These are phyloP conservation scores for Sitta europaea DNA, from an alignment of 2,113 vertebrate species.

Conservation along the genomic window DNA sequence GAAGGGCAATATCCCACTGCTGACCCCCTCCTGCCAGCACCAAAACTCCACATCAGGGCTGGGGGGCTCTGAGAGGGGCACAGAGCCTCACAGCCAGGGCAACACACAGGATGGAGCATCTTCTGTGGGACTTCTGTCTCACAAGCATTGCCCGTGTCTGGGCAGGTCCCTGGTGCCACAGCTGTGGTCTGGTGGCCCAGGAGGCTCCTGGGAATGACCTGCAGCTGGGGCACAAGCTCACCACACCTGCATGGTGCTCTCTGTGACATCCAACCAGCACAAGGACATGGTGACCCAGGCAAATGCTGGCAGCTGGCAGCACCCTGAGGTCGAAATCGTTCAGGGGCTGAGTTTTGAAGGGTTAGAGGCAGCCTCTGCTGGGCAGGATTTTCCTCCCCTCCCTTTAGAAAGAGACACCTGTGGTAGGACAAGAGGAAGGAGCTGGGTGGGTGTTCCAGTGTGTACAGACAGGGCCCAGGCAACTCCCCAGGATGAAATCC, in stretches of 20 bases:
- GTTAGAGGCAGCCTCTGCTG: background rate
- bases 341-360: accelerated
- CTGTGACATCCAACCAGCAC: background rate
- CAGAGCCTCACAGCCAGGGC: background rate
- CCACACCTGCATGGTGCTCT: background rate
- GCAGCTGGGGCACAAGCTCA: background rate
- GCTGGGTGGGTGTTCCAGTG: background rate
- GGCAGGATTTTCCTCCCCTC: background rate
- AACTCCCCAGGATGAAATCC: background rate
- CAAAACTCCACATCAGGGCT: background rate
- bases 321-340: background rate
- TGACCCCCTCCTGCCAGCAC: background rate
- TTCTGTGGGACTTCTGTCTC: background rate
- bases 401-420: background rate
- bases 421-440: background rate
- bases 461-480: background rate
- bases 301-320: background rate
- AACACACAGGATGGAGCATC: background rate
- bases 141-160: accelerated
- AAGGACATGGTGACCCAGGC: background rate
- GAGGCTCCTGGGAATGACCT: background rate
- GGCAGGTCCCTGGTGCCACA: background rate
- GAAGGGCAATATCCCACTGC: background rate
- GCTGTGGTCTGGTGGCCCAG: background rate
- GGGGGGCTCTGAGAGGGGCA: background rate